Evolutionary conservation across 1,140 invertebrate genomes (phyloP).

Genomic region (Conopomorpha cramerella): DNA sequence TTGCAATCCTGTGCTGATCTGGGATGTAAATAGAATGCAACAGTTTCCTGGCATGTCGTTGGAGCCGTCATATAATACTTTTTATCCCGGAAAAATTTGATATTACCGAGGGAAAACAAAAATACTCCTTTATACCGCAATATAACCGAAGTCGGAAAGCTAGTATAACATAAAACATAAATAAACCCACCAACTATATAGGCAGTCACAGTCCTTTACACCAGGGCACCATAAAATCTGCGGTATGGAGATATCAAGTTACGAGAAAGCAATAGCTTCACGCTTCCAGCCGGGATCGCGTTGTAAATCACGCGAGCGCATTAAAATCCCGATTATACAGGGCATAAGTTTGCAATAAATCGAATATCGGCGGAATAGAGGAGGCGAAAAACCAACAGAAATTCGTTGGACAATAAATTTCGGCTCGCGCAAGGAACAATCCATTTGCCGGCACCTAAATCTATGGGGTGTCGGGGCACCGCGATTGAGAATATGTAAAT

Average conservation of each 20-base stretch:
- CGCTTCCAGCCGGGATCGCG: conserved; percentile 15
- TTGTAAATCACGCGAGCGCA: conserved; percentile 42
- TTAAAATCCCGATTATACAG: conserved; percentile 56
- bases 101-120: no score
- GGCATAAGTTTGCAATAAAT: conserved; percentile 55
- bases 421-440: conserved; percentile 42
- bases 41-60: no score
- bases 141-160: no score
- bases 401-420: conserved; percentile 45
- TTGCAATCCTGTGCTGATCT: no score
- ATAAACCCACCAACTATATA: conserved; percentile 3
- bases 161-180: background rate
- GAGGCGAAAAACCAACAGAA: conserved; percentile 8
- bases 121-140: no score
- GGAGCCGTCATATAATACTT: no score
- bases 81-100: no score
- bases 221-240: conserved; percentile 40
- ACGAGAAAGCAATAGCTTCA: conserved; percentile 43
- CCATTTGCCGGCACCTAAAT: conserved; percentile 46
- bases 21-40: no score
- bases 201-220: conserved; percentile 9
- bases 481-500: conserved; percentile 33
- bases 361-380: conserved; percentile 23
- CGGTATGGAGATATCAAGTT: conserved; percentile 55
- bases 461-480: conserved; percentile 36